Conservation (phyloP, 2,888 invertebrate genomes). For the Yponomeuta plumbellus region DNA sequence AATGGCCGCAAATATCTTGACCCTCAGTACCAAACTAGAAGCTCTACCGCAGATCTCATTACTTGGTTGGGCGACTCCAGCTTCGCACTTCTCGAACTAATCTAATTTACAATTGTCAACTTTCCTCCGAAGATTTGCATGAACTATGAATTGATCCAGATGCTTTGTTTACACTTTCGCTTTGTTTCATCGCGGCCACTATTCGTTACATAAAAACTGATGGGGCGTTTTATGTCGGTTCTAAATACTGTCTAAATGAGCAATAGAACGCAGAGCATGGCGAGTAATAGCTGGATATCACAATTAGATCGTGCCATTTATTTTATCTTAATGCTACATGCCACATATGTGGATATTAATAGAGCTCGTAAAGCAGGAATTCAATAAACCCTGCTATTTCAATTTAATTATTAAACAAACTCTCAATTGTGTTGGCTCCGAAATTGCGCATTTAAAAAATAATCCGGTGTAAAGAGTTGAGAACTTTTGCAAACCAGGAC, state of each 20-base stretch:
- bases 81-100: neutral
- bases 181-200: neutral
- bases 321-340: neutral
- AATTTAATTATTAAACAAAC: too few species aligned
- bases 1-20: neutral
- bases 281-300: neutral
- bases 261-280: neutral
- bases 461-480: too few species aligned
- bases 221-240: neutral
- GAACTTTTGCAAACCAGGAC: too few species aligned
- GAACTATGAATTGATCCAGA: neutral
- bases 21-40: neutral
- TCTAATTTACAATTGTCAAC: slow-evolving; percentile 3
- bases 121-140: neutral
- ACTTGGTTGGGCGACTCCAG: neutral
- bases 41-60: neutral
- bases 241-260: neutral
- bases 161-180: neutral
- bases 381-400: too few species aligned
- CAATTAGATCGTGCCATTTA: neutral
- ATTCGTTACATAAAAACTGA: neutral
- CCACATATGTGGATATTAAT: neutral
- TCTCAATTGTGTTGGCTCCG: too few species aligned
- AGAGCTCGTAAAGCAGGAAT: too few species aligned
- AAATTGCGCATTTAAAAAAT: too few species aligned